Conservation (phyloP, 2,888 invertebrate species). For the Amphimallon solstitiale region DNA sequence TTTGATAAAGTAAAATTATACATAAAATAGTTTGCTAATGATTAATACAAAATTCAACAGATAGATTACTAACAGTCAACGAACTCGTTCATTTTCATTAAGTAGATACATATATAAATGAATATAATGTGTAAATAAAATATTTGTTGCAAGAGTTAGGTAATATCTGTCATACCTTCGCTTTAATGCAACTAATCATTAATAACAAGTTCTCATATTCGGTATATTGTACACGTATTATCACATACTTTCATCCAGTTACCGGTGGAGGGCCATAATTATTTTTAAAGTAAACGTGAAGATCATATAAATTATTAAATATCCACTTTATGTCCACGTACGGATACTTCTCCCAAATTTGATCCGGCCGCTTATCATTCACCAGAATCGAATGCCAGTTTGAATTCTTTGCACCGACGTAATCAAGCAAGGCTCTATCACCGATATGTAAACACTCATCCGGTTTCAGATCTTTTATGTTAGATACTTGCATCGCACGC, state of each 20-base stretch:
- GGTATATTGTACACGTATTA: background rate
- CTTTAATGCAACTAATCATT: background rate
- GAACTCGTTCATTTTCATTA: too few relatives aligned
- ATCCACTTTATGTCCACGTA: slow-evolving; percentile 60
- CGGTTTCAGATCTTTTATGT: slow-evolving; percentile 63
- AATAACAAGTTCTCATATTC: background rate
- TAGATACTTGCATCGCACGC: slow-evolving; percentile 67
- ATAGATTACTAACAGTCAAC: too few relatives aligned
- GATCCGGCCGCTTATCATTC: slow-evolving; percentile 59
- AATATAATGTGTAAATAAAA: too few relatives aligned
- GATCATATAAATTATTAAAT: slow-evolving; percentile 65
- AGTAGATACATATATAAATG: too few relatives aligned
- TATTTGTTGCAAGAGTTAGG: too few relatives aligned
- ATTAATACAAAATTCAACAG: too few relatives aligned
- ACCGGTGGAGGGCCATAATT: background rate
- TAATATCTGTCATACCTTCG: too few relatives aligned
- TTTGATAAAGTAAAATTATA: too few relatives aligned
- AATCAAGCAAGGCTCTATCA: slow-evolving; percentile 80
- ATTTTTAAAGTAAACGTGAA: slow-evolving; percentile 56
- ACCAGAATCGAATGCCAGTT: slow-evolving; percentile 79
- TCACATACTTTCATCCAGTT: background rate
- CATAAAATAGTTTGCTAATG: too few relatives aligned
- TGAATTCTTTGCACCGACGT: slow-evolving; percentile 76
- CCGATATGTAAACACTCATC: slow-evolving; percentile 84
- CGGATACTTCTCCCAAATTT: slow-evolving; percentile 61